Conservation (phyloP, 1,140 invertebrate species). For the Aphelinus certus region DNA sequence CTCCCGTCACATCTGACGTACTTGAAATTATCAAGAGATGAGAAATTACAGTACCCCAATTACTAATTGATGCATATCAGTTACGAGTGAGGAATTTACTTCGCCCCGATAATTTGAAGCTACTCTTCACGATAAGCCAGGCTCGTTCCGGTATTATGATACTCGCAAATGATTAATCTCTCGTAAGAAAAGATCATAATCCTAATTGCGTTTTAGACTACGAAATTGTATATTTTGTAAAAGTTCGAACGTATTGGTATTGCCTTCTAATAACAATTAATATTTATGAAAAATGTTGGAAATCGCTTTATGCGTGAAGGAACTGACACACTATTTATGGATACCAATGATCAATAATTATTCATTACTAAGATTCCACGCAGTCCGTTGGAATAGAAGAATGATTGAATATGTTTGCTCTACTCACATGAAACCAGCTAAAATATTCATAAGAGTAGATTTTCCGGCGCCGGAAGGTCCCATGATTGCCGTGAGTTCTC, state of each 20-base stretch:
- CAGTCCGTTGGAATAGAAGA: background rate
- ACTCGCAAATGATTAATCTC: too few relatives aligned
- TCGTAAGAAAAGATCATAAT: too few relatives aligned
- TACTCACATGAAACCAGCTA: constrained; percentile 78
- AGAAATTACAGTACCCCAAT: too few relatives aligned
- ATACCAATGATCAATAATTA: background rate
- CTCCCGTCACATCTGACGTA: constrained; percentile 67
- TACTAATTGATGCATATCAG: too few relatives aligned
- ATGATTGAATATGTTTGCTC: background rate
- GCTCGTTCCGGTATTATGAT: too few relatives aligned
- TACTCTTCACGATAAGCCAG: too few relatives aligned
- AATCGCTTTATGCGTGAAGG: background rate
- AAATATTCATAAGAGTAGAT: constrained; percentile 80
- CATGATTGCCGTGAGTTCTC: constrained; percentile 82
- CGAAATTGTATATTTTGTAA: too few relatives aligned
- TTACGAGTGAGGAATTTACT: too few relatives aligned
- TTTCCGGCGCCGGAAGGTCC: constrained; percentile 90
- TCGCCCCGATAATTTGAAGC: too few relatives aligned
- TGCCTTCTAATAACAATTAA: background rate
- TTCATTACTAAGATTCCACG: background rate
- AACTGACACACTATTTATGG: background rate
- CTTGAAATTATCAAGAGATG: constrained; percentile 47
- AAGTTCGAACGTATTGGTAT: too few relatives aligned
- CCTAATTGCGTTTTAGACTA: too few relatives aligned
- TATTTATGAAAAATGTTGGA: constrained; percentile 14